Conservation (phyloP, 1,140 invertebrate species). For the Trypoxylus dichotomus region DNA sequence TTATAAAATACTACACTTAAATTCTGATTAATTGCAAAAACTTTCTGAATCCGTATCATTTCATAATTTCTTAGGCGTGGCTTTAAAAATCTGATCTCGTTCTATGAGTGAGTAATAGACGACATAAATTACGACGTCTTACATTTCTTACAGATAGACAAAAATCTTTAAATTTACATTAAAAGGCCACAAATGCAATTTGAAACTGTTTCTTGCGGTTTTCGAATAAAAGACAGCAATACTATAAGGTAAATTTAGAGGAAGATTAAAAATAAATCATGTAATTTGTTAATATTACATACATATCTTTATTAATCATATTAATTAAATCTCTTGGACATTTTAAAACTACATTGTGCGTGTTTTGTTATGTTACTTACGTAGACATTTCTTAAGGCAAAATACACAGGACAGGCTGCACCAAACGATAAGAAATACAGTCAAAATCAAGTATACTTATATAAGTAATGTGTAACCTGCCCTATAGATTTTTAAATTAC, state of each 20-base stretch:
- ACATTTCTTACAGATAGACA: background rate
- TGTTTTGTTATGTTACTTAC: background rate
- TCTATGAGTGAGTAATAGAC: background rate
- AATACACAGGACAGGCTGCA: too few relatives aligned
- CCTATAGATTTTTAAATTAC: too few relatives aligned
- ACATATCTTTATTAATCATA: background rate
- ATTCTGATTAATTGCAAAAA: conserved; percentile 3
- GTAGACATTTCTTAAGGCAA: background rate
- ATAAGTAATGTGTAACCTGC: too few relatives aligned
- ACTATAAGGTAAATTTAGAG: background rate
- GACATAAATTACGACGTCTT: background rate
- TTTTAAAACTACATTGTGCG: background rate
- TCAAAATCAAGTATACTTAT: too few relatives aligned
- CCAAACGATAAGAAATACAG: too few relatives aligned
- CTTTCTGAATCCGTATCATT: background rate
- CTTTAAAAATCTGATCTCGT: background rate
- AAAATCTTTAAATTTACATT: background rate
- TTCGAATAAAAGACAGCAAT: background rate
- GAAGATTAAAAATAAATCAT: background rate
- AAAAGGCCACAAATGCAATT: background rate
- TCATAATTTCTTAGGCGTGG: background rate
- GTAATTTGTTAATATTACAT: too few relatives aligned
- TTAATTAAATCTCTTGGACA: background rate
- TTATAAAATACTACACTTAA: background rate
- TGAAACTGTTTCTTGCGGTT: too few relatives aligned